Evolutionary conservation across 2,113 vertebrate genomes (phyloP).

Genomic region (Albula goreensis): DNA sequence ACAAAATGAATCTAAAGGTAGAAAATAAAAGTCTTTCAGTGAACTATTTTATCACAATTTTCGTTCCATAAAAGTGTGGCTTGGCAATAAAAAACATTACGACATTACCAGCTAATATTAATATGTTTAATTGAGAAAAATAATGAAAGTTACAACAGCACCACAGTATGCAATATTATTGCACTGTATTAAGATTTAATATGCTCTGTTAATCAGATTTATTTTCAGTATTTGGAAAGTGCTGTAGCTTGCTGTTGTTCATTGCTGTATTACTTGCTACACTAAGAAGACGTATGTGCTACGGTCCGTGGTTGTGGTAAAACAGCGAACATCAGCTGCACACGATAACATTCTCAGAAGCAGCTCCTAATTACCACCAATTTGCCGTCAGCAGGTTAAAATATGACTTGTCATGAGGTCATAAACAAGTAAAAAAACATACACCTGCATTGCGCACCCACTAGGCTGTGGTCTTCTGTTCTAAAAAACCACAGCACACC

Average conservation of each 20-base stretch:
- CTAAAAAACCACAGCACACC: neutral
- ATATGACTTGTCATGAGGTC: neutral
- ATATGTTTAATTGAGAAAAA: neutral
- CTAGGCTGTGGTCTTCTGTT: constrained; percentile 10
- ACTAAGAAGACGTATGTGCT: neutral
- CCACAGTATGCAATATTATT: neutral
- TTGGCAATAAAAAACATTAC: neutral
- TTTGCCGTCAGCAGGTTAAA: neutral
- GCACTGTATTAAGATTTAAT: neutral
- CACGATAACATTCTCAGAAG: neutral
- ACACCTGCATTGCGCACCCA: constrained; percentile 3
- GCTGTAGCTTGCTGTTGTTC: neutral
- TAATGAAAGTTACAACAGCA: neutral
- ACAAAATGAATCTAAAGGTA: constrained; percentile 84
- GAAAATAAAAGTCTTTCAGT: constrained; percentile 23
- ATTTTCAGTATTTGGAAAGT: neutral
- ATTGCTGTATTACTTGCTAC: too few species aligned
- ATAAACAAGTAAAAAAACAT: neutral
- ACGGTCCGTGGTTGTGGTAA: constrained; percentile 1
- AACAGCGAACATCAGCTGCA: neutral
- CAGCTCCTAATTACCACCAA: neutral
- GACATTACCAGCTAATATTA: neutral
- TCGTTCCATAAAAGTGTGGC: neutral
- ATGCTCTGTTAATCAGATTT: neutral
- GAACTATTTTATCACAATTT: neutral